Evolutionary conservation across 2,113 vertebrate genomes (phyloP), one percentile per base, ranked within the genome.

Genomic region (Himantopus leucocephalus): DNA sequence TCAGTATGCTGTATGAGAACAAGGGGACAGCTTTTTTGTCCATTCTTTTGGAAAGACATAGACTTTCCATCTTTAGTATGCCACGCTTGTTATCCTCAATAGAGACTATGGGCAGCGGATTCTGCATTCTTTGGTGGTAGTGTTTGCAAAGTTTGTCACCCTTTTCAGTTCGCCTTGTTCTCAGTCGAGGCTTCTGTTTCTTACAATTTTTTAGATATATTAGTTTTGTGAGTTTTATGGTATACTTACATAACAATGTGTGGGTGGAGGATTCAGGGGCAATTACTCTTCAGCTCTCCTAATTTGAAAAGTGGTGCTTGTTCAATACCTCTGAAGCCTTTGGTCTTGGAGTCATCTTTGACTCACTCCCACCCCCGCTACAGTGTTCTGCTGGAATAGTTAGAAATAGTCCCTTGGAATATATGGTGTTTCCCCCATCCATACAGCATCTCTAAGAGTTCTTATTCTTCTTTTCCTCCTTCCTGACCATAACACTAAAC

Each of bases 381-480:
- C 10, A 12, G 5, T 34, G 3, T 72, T 80, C 32, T 60, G 18
- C 13, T 35, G 8, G 14, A 72, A 53, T 10, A 62, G 11, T 56
- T 71, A 63, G 15, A 92, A 79, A 79, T 23, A 55, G 2, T 80
- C 6, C 12, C 6, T 39, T 83, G 29, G 24, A 67, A 91, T 48
- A 83, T n/a, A 43, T 6, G 5, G 7, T 26, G 2, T 4, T 55
- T 75, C 8, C 1, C 2, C 13, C 3, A 7, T 52, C 12, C 11
- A 14, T n/a, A 20, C 7, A 76, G 6, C 26, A 29, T 79, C 74
- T 75, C 47, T 50, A 70, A 45, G 9, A n/a, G 64, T 71, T 71
- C 6, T 53, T 72, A 15, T 26, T 67, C 12, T 24, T 22, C 4
- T 76, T 91, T 85, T 83, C 7, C 26, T 71, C 6, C 12, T 20